phyloP scores from a whole-genome alignment of 2,797 vertebrate species.

The Argyrosomus regius region DNA sequence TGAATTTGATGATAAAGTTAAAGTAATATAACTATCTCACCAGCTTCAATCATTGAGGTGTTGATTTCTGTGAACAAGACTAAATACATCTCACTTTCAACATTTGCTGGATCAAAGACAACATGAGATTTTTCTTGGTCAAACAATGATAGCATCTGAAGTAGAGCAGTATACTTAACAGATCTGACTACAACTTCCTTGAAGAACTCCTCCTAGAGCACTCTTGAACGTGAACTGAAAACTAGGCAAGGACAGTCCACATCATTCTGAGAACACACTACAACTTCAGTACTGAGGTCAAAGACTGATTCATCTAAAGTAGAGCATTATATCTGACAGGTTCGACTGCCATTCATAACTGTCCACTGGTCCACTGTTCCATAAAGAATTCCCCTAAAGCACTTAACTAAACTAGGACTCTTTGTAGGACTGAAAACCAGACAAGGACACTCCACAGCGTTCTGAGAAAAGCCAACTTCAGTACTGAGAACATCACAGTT shows the following conservation, averaged over 20 bases:
- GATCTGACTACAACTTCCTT: not conserved
- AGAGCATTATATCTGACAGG: no score
- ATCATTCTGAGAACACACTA: no score
- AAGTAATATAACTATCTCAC: not conserved
- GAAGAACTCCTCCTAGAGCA: no score
- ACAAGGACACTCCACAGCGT: not conserved
- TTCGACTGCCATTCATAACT: no score
- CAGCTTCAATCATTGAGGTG: not conserved
- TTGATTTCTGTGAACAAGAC: not conserved
- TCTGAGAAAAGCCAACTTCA: slow-evolving; percentile 6
- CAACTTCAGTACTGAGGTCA: no score
- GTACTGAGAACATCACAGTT: not conserved
- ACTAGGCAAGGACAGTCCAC: no score
- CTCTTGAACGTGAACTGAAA: no score
- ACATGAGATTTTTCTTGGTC: not conserved
- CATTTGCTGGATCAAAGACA: not conserved
- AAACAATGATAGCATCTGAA: not conserved
- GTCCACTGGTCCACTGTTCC: no score
- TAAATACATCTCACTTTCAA: no score
- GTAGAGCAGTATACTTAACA: no score
- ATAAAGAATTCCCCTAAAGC: no score
- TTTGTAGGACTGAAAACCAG: not conserved
- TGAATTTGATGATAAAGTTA: not conserved
- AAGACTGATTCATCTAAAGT: no score
- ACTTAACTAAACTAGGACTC: not conserved